Base-by-base conservation (phyloP, 1,140 invertebrate genomes). In the Caerostris darwini region DNA sequence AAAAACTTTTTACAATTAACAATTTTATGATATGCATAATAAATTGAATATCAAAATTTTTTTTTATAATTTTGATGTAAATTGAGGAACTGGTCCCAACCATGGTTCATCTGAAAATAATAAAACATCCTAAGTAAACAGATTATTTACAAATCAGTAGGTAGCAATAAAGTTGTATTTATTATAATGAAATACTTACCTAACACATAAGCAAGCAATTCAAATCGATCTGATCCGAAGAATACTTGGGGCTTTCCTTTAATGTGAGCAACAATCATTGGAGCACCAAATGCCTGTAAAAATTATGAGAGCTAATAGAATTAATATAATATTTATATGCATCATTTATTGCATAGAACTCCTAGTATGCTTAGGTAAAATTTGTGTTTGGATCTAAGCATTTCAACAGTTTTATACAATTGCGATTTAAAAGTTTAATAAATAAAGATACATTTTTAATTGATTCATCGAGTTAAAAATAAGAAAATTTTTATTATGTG, bases 181-280 rank as follows among this genome's bases (percentile, higher is more conserved):
- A 82, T 81, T 50, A 94, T 56, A 34, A 34, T 34, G 34, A 34
- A 34, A 34, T 58, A 67, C 94, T 95, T 95, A 95, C 96, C 95
- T 85, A 96, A 81, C 50, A 95, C 59, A 82, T 95, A 94, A 12
- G 96, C 96, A 12, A 96, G 81, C 58, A 96, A 92, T 77, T 95
- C 95, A 93, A 96, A 96, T 89, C 96, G 95, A 92, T 96, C 96
- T 10, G 95, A 95, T 3, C 96, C 96, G 95, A 96, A 96, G 58
- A 96, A 94, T 85, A 95, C 95, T 94, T 96, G 95, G 71, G 95
- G 95, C 87, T 95, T 95, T 7, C 94, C 95, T 34, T 95, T 94
- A 61, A 95, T 93, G 88, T 96, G 95, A n/a, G 95, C 95, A 8
- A 96, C 95, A 90, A 96, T 96, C 19, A 95, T 95, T 7, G 96